Percentiles rank a stretch among this genome's conserved stretches.
phyloP scores from a whole-genome alignment of 2,888 invertebrate genomes.

The Venusia cambrica region DNA sequence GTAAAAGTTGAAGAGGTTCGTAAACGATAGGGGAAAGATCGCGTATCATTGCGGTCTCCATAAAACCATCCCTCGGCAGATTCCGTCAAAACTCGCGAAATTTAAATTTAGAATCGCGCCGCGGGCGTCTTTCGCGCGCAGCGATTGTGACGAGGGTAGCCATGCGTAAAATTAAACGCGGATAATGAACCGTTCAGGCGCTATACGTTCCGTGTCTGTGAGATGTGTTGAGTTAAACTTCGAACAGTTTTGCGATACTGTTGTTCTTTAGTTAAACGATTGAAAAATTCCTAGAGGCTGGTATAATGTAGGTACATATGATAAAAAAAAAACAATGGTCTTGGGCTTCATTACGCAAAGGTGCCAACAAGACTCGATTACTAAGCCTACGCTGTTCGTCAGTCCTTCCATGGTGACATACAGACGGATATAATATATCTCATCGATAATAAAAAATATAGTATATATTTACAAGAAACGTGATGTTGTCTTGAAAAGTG shows the following conservation, averaged over 20 bases:
- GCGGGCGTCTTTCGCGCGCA: slow-evolving; percentile 40
- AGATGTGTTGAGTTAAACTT: slow-evolving; percentile 49
- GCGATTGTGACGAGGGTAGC: slow-evolving; percentile 58
- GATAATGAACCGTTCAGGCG: slow-evolving; percentile 66
- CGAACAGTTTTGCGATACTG: slow-evolving; percentile 19
- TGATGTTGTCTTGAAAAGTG: no score
- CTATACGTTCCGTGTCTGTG: slow-evolving; percentile 29
- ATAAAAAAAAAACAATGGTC: no score
- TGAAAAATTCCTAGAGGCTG: no score
- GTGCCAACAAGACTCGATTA: no score
- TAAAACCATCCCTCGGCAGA: slow-evolving; percentile 33
- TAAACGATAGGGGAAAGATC: slow-evolving; percentile 21
- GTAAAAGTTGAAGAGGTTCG: slow-evolving; percentile 13
- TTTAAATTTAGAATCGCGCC: slow-evolving; percentile 50
- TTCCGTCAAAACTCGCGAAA: slow-evolving; percentile 44
- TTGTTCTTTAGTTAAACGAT: slow-evolving; percentile 6
- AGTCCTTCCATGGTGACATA: no score
- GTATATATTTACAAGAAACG: no score
- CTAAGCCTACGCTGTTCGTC: no score
- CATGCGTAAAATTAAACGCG: slow-evolving; percentile 79
- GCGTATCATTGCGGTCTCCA: slow-evolving; percentile 26
- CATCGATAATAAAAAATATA: no score
- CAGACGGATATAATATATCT: no score
- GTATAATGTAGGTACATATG: no score
- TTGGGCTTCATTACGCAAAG: no score